Conservation (phyloP, 1,140 invertebrate genomes). For the Drosophila truncata region DNA sequence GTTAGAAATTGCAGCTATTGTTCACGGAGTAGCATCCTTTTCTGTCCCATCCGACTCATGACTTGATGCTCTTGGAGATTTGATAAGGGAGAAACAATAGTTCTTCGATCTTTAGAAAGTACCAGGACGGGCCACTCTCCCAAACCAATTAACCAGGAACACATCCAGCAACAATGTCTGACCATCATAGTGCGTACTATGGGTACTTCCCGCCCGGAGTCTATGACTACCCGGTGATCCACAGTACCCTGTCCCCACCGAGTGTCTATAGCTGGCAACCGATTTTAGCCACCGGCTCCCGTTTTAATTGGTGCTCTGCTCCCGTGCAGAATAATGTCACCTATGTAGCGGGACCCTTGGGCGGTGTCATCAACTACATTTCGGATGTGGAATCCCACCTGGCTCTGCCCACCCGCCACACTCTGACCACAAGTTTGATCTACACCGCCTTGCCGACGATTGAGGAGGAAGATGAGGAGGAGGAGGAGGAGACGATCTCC, state of each 20-base stretch:
- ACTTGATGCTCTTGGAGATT: conserved; percentile 60
- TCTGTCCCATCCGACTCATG: background rate
- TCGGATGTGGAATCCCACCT: conserved; percentile 48
- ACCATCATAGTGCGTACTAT: conserved; percentile 32
- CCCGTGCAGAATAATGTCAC: conserved; percentile 2
- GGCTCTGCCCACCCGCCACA: conserved; percentile 9
- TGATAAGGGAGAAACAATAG: conserved; percentile 5
- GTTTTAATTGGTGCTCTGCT: background rate
- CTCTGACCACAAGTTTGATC: background rate
- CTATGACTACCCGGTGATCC: conserved; percentile 31
- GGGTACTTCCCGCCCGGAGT: conserved; percentile 44
- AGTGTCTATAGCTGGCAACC: conserved; percentile 9
- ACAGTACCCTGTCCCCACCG: background rate
- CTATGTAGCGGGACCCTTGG: conserved; percentile 33
- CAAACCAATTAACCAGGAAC: background rate
- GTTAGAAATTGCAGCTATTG: background rate
- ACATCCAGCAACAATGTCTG: conserved; percentile 27
- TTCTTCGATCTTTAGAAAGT: background rate
- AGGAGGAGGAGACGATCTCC: background rate
- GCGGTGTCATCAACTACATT: conserved; percentile 35
- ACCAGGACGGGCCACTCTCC: background rate
- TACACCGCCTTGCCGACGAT: background rate
- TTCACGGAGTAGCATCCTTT: background rate
- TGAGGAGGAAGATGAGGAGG: too few relatives aligned
- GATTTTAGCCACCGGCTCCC: background rate